Percentiles rank a stretch among this genome's conserved stretches.
phyloP scores from a whole-genome alignment of 2,113 vertebrate species.

The Delphinus delphis region DNA sequence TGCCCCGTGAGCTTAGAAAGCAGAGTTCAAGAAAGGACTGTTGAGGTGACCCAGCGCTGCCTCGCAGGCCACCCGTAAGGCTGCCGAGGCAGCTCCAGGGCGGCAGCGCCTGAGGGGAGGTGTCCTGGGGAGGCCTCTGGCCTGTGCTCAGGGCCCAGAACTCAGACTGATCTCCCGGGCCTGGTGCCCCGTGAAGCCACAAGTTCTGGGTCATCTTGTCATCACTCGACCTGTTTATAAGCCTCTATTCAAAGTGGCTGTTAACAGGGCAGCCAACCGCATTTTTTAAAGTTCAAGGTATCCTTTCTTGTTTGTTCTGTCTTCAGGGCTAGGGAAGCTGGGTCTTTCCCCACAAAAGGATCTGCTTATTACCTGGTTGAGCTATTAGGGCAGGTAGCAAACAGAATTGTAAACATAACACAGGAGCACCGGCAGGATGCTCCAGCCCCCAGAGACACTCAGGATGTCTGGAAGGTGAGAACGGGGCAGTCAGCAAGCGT shows the following conservation, averaged over 20 bases:
- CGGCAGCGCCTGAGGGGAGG: not conserved
- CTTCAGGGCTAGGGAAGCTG: not conserved
- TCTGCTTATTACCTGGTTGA: not conserved
- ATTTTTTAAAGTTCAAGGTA: not conserved
- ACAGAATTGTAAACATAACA: not conserved
- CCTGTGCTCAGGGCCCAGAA: not conserved
- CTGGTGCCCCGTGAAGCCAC: not conserved
- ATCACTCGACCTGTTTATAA: rapidly evolving
- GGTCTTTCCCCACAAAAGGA: not conserved
- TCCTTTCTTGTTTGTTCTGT: not conserved
- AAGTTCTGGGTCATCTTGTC: not conserved
- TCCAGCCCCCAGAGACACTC: not conserved
- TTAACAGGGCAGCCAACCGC: rapidly evolving
- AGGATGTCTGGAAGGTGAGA: not conserved
- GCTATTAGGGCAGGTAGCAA: not conserved
- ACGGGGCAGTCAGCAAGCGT: not conserved
- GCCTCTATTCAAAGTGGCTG: not conserved
- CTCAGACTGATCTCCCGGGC: not conserved
- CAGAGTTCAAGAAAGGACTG: not conserved
- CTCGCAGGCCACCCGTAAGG: not conserved
- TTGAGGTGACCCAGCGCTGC: not conserved
- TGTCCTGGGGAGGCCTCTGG: not conserved
- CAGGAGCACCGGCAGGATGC: rapidly evolving
- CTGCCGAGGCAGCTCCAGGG: not conserved
- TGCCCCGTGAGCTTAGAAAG: not conserved